A percentile compares a stretch with the other conserved stretches of the same genome.
Evolutionary conservation across 2,113 vertebrate species (phyloP).

Genomic region (Pollimyrus isidori): DNA sequence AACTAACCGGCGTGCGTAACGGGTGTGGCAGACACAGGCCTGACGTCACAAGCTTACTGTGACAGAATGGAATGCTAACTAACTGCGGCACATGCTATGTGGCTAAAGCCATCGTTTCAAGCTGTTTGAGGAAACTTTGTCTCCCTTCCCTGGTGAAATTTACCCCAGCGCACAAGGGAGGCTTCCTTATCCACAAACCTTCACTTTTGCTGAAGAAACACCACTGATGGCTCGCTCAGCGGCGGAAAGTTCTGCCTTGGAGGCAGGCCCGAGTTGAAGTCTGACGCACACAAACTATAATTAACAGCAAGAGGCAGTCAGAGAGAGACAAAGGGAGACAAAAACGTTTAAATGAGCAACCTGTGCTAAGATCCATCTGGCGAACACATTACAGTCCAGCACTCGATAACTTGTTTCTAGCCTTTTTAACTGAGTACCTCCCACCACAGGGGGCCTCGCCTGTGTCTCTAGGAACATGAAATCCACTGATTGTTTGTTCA

Average conservation of each 20-base stretch:
- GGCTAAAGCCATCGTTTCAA: background rate
- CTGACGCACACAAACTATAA: slow-evolving; percentile 10
- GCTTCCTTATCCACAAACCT: background rate
- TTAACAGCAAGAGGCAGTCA: background rate
- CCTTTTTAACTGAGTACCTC: background rate
- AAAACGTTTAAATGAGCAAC: slow-evolving; percentile 7
- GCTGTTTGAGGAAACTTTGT: background rate
- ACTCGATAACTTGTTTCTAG: background rate
- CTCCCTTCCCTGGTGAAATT: background rate
- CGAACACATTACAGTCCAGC: background rate
- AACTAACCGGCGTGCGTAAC: too few relatives aligned
- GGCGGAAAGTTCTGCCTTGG: background rate
- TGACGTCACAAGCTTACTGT: background rate
- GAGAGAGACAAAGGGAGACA: background rate
- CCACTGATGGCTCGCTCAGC: background rate
- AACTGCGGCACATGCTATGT: background rate
- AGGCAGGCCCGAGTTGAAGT: background rate
- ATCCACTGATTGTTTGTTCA: background rate
- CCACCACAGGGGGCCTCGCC: background rate
- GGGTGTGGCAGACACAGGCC: background rate
- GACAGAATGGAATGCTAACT: background rate
- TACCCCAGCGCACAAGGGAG: background rate
- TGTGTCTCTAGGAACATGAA: background rate
- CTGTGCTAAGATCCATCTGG: slow-evolving; percentile 4
- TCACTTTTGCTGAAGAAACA: background rate